Percentiles rank a stretch among this genome's conserved stretches.
Conservation (phyloP, 2,113 vertebrate species). For the Athene cunicularia region DNA sequence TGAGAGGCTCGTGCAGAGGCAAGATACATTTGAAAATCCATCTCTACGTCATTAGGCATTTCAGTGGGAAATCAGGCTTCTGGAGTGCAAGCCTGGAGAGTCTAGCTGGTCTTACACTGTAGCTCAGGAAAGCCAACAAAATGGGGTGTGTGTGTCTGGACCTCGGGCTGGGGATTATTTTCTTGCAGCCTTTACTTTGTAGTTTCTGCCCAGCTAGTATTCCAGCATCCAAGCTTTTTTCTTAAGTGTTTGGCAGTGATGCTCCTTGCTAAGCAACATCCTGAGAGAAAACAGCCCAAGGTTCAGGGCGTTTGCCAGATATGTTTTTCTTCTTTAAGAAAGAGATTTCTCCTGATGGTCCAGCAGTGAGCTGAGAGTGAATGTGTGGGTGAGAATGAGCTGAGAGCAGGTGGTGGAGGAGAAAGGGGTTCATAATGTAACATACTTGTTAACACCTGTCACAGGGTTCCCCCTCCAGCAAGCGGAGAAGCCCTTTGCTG, state of each 20-base stretch:
- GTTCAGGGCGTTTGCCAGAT: neutral
- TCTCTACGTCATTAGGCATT: neutral
- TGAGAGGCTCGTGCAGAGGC: neutral
- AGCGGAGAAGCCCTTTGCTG: slow-evolving; percentile 96
- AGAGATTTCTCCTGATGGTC: neutral
- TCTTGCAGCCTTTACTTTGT: neutral
- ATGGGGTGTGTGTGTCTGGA: neutral
- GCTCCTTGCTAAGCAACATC: neutral
- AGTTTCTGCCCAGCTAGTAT: neutral
- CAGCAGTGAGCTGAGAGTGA: neutral
- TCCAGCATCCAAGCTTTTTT: neutral
- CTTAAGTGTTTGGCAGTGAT: neutral
- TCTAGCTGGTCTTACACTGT: neutral
- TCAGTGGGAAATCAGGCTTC: neutral
- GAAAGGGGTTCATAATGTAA: slow-evolving; percentile 73
- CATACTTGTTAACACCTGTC: slow-evolving; percentile 82
- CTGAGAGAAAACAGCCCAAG: neutral
- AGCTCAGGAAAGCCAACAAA: neutral
- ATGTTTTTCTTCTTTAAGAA: neutral
- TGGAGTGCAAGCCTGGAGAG: neutral
- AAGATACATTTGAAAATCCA: neutral
- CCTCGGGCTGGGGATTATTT: neutral
- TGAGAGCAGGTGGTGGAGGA: slow-evolving; percentile 38
- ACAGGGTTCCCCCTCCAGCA: slow-evolving; percentile 99
- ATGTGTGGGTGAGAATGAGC: slow-evolving; percentile 52